Evolutionary conservation across 2,113 vertebrate genomes (phyloP), one percentile per base, ranked within the genome.

Genomic region (Collichthys lucidus): DNA sequence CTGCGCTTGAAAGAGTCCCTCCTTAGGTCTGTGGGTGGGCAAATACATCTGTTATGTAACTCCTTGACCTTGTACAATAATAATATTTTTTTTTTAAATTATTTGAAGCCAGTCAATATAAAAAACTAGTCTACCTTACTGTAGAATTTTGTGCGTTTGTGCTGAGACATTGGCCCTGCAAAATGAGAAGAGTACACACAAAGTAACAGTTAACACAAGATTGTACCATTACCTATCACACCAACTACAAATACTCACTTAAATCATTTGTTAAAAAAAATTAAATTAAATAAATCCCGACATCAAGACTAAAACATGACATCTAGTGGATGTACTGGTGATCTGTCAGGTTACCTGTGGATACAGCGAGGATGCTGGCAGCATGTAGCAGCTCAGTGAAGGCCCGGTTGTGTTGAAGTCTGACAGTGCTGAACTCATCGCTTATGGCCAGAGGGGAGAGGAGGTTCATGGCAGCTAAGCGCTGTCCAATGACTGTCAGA

Each of bases 341-440:
- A 19, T 26, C 8, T 42, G 16, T 59, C 17, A 19, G 52, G 44
- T 81, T 87, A 96, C 95, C 94, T 95, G 95, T 17, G 92, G 84
- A 79, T 90, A 90, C 26, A 95, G 82, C 0, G 95, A 95, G 44
- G 92, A 85, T n/a, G 76, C 90, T 95, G 31, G 94, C 92, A 9
- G 93, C 93, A 11, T 91, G 91, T 11, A 99, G 96, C 65, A 99
- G 93, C 62, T 98, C 96, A 12, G 96, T 94, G 87, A 99, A 97
- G 62, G 97, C 97, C 78, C 95, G 94, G 85, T 97, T 98, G 92
- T 99, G 97, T 83, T 99, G 98, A 2, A 99, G 93, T 73, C 98
- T 94, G 73, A 99, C 82, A 0, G 97, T 97, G 93, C 97, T 98
- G 86, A 99, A 98, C 90, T 99, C 98, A 73, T 98, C 97, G 19